phyloP scores from a whole-genome alignment of 1,140 invertebrate species.

The Stenopsyche tienmushanensis region DNA sequence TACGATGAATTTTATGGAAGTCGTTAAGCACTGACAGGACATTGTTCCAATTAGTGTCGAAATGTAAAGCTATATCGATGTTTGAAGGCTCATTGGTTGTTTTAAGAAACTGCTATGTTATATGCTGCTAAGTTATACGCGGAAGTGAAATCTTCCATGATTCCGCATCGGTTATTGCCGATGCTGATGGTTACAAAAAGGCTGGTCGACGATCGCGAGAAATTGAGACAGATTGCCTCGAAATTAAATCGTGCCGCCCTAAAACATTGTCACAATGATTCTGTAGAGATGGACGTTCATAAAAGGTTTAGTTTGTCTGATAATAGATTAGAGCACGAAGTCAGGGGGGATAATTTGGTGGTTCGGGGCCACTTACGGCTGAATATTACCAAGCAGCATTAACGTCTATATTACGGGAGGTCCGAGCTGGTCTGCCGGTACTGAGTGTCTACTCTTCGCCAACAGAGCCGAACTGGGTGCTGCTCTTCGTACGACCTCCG shows the following conservation, averaged over 20 bases:
- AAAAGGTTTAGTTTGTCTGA: not conserved
- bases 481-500: not conserved
- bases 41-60: too few species aligned
- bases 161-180: too few species aligned
- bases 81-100: too few species aligned
- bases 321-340: conserved; percentile 4
- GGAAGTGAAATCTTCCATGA: too few species aligned
- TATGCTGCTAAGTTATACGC: too few species aligned
- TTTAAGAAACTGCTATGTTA: too few species aligned
- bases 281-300: not conserved
- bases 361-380: conserved; percentile 19
- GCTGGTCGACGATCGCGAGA: too few species aligned
- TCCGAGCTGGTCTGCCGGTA: conserved; percentile 7
- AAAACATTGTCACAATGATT: not conserved
- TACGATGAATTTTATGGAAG: too few species aligned
- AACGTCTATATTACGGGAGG: conserved; percentile 35
- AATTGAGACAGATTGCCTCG: too few species aligned
- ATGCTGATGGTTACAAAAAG: too few species aligned
- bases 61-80: not conserved
- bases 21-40: too few species aligned
- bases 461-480: conserved; percentile 10
- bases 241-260: too few species aligned
- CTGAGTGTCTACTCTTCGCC: conserved; percentile 1
- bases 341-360: conserved; percentile 28
- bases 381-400: conserved; percentile 22